These are phyloP conservation scores for Bucorvus abyssinicus DNA, from an alignment of 2,797 vertebrate species.

Conservation along the genomic window DNA sequence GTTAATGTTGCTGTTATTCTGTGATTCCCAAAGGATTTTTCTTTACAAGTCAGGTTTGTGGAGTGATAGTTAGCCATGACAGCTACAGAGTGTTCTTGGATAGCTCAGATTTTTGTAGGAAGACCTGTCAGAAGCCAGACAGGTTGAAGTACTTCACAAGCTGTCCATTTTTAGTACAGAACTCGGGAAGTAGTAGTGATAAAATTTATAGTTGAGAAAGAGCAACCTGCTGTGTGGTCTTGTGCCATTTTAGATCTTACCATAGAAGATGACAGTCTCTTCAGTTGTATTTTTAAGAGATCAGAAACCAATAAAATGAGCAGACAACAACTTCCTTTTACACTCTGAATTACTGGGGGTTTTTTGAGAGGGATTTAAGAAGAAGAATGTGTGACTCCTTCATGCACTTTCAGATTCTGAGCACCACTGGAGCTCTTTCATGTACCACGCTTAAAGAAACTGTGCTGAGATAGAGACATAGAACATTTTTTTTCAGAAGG, in stretches of 20 bases:
- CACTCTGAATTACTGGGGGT: background rate
- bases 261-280: background rate
- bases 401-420: rapidly evolving
- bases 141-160: conserved; percentile 49
- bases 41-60: background rate
- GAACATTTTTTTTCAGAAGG: background rate
- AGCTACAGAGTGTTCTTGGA: conserved; percentile 44
- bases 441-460: background rate
- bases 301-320: background rate
- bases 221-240: background rate
- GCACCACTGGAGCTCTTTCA: background rate
- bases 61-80: conserved; percentile 17
- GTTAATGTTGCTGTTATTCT: background rate
- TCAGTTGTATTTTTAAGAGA: background rate
- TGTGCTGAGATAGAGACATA: background rate
- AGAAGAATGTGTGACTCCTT: background rate
- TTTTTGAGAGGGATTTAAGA: background rate
- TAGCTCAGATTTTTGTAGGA: conserved; percentile 16
- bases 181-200: background rate
- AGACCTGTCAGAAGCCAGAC: conserved; percentile 48
- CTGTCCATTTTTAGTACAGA: conserved; percentile 14
- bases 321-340: background rate
- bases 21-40: background rate
- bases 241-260: background rate
- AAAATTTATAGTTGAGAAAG: conserved; percentile 17